Conservation (phyloP, 2,113 vertebrate species). For the Potamarius usumacintae region DNA sequence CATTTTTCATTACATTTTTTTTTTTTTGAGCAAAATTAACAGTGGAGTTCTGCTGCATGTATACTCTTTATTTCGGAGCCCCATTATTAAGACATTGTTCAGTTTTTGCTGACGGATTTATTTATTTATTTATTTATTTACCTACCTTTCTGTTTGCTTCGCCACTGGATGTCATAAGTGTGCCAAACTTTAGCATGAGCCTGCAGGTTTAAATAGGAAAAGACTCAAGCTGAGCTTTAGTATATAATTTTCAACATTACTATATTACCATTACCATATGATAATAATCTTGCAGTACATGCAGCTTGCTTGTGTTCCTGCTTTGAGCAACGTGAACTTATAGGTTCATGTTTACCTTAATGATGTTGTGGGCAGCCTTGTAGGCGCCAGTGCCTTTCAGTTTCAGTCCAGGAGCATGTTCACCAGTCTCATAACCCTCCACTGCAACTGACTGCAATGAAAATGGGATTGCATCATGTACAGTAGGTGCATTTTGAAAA, state of each 20-base stretch:
- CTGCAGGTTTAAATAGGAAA: conserved; percentile 63
- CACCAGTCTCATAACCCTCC: conserved; percentile 84
- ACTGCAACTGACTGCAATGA: conserved; percentile 79
- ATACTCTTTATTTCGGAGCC: neutral
- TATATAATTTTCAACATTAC: neutral
- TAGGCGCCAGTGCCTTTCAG: conserved; percentile 78
- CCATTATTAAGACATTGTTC: neutral
- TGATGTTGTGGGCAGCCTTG: conserved; percentile 83
- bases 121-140: neutral
- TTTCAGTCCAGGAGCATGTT: conserved; percentile 84
- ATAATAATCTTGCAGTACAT: conserved; percentile 3
- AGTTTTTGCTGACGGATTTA: neutral
- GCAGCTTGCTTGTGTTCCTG: conserved; percentile 10
- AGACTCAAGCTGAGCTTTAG: neutral
- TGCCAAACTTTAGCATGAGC: conserved; percentile 86
- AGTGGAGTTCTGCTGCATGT: neutral
- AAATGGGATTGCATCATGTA: neutral
- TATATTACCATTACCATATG: neutral
- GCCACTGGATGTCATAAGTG: conserved; percentile 81
- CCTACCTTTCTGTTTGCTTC: conserved; percentile 81
- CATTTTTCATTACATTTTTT: neutral
- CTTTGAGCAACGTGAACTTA: neutral
- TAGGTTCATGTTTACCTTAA: conserved; percentile 74
- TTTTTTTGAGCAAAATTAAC: neutral
- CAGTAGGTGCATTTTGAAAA: neutral